Evolutionary conservation across 2,113 vertebrate species (phyloP).

Genomic region (Pterocles burchelli): DNA sequence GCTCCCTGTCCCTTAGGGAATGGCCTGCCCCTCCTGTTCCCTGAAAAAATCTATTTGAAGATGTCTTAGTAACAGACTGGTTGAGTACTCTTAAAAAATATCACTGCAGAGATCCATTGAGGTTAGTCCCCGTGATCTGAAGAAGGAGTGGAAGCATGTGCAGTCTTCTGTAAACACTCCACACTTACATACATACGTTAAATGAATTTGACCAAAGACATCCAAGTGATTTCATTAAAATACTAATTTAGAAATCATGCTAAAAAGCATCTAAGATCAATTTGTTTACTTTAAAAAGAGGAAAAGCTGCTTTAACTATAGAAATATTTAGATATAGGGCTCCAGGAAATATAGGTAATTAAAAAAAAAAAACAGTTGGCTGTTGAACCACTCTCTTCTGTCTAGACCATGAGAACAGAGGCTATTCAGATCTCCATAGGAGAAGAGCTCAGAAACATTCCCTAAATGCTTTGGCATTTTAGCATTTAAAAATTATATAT

Average conservation of each 20-base stretch:
- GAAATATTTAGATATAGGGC: not conserved
- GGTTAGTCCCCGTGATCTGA: not conserved
- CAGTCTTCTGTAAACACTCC: not conserved
- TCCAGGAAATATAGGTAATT: not conserved
- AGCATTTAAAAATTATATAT: not conserved
- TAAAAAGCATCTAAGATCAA: not conserved
- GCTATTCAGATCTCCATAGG: not conserved
- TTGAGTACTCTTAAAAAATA: not conserved
- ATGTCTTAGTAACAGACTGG: not conserved
- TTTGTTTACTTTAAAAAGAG: not conserved
- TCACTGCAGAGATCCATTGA: not conserved
- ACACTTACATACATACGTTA: rapidly evolving
- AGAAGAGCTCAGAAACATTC: not conserved
- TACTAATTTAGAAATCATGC: not conserved
- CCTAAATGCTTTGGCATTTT: not conserved
- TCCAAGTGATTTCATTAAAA: not conserved
- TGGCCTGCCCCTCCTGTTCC: not conserved
- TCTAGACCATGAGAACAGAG: not conserved
- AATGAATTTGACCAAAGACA: not conserved
- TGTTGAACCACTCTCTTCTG: not conserved
- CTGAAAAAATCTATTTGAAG: not conserved
- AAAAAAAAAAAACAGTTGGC: not conserved
- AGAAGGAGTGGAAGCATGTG: not conserved
- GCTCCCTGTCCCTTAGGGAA: not conserved
- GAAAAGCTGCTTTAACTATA: not conserved